These are phyloP conservation scores for Cosmorhoe ocellata DNA, from an alignment of 2,888 invertebrate genomes.

Conservation along the genomic window DNA sequence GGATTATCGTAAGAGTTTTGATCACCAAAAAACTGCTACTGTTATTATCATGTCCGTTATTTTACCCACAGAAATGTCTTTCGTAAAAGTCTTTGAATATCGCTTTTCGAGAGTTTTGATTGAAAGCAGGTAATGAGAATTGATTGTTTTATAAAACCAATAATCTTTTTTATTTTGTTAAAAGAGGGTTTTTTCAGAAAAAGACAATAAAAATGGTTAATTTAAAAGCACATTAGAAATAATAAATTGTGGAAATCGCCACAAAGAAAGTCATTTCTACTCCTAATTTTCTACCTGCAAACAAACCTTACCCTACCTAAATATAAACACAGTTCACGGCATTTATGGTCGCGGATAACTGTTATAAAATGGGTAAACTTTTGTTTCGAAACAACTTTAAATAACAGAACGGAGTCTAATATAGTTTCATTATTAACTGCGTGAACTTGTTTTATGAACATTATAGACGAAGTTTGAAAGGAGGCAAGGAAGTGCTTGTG, in stretches of 20 bases:
- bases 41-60: neutral
- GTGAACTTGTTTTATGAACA: conserved; percentile 18
- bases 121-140: too few species aligned
- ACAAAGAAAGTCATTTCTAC: neutral
- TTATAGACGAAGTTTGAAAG: conserved; percentile 29
- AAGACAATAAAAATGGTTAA: neutral
- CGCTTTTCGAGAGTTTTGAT: too few species aligned
- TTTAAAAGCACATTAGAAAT: neutral
- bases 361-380: conserved; percentile 27
- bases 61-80: too few species aligned
- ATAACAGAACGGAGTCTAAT: conserved; percentile 22
- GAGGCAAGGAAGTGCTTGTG: conserved; percentile 27
- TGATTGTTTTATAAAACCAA: too few species aligned
- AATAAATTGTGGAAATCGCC: neutral
- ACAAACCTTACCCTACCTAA: conserved; percentile 8
- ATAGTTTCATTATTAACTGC: conserved; percentile 28
- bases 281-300: neutral
- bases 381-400: conserved; percentile 22
- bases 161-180: too few species aligned
- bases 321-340: conserved; percentile 8
- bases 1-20: conserved; percentile 23
- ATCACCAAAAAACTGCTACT: conserved; percentile 23
- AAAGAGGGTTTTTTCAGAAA: too few species aligned
- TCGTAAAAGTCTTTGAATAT: too few species aligned
- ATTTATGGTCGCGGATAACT: conserved; percentile 7